These are phyloP conservation scores for Bubo scandiacus DNA, from an alignment of 2,113 vertebrate species.

Conservation along the genomic window DNA sequence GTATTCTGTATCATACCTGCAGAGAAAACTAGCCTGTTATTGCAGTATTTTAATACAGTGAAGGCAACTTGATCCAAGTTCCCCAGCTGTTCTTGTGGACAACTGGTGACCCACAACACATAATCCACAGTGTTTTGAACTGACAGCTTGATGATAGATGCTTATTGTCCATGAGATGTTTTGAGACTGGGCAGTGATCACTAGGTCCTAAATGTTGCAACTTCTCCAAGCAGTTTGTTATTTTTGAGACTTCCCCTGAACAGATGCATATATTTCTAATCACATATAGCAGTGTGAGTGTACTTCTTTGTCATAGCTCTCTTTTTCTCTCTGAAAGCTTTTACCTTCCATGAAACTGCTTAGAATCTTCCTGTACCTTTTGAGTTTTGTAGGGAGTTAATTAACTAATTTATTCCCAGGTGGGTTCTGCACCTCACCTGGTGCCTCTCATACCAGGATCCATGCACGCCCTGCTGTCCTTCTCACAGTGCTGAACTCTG, in stretches of 20 bases:
- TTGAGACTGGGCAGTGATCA: background rate
- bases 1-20: background rate
- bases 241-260: background rate
- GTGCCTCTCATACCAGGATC: background rate
- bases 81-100: background rate
- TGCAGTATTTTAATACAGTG: background rate
- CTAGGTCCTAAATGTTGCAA: background rate
- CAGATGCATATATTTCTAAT: rapidly evolving
- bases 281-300: rapidly evolving
- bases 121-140: background rate
- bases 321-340: background rate
- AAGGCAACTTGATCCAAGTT: background rate
- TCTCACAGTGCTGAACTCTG: background rate
- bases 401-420: background rate
- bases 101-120: background rate
- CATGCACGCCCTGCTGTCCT: background rate
- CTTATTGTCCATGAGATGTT: background rate
- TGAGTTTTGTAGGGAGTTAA: background rate
- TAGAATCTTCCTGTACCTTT: background rate
- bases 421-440: background rate
- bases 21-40: background rate
- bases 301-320: background rate
- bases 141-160: background rate
- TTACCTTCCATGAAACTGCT: background rate
- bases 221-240: background rate